phyloP scores from a whole-genome alignment of 1,140 invertebrate genomes.

The Euschistus heros region DNA sequence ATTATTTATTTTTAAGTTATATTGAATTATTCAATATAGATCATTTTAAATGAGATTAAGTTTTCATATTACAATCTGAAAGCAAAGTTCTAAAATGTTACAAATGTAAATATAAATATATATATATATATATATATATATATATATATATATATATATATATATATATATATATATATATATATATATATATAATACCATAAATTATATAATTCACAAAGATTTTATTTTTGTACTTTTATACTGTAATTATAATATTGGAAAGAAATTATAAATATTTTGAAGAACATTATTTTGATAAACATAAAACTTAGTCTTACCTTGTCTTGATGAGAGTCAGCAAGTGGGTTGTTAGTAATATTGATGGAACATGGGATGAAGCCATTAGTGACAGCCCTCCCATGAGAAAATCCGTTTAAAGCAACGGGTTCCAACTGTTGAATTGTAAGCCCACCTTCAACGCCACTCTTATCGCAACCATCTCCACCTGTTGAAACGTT shows the following conservation, averaged over 20 bases:
- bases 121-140: too few species aligned
- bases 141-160: too few species aligned
- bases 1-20: background rate
- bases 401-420: constrained; percentile 27
- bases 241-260: background rate
- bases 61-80: too few species aligned
- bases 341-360: constrained; percentile 57
- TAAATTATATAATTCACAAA: constrained; percentile 7
- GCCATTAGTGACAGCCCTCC: constrained; percentile 22
- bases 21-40: background rate
- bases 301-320: constrained; percentile 11
- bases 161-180: background rate
- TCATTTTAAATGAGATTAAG: too few species aligned
- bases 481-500: constrained; percentile 18
- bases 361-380: constrained; percentile 38
- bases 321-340: constrained; percentile 47
- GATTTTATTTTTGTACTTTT: background rate
- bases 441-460: constrained; percentile 29
- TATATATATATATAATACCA: too few species aligned
- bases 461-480: constrained; percentile 28
- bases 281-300: too few species aligned
- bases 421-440: constrained; percentile 31
- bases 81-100: too few species aligned
- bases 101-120: too few species aligned
- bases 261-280: too few species aligned